Conservation (phyloP, 2,113 vertebrate species). For the Tursiops truncatus region DNA sequence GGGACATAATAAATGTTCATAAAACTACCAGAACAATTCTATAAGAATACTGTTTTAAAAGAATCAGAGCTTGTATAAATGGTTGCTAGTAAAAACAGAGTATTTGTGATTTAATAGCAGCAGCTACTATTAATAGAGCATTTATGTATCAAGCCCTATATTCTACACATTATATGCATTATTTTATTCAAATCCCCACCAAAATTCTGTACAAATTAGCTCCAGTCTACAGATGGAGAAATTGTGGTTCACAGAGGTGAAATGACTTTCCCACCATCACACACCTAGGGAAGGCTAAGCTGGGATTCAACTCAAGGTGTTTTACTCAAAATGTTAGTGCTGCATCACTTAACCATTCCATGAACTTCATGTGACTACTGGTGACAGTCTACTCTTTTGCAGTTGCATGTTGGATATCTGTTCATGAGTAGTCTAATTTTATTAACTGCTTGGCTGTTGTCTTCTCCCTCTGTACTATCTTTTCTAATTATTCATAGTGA, state of each 20-base stretch:
- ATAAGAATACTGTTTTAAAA: background rate
- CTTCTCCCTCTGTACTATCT: background rate
- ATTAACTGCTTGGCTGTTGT: background rate
- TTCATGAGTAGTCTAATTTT: background rate
- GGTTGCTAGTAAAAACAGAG: background rate
- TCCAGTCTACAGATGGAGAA: background rate
- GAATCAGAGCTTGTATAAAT: background rate
- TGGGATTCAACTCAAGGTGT: background rate
- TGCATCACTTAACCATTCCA: background rate
- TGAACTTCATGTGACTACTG: background rate
- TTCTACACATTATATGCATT: background rate
- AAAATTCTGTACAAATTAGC: background rate
- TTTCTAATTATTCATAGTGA: background rate
- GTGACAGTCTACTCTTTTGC: background rate
- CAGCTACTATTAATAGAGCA: background rate
- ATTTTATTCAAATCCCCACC: background rate
- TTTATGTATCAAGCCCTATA: background rate
- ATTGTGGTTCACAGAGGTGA: background rate
- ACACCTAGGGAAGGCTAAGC: background rate
- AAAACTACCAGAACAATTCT: background rate
- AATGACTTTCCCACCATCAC: background rate
- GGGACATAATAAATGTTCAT: background rate
- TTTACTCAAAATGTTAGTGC: background rate
- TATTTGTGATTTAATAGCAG: background rate
- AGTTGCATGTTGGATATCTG: background rate